Evolutionary conservation across 2,113 vertebrate genomes (phyloP).

Genomic region (Mungos mungo): DNA sequence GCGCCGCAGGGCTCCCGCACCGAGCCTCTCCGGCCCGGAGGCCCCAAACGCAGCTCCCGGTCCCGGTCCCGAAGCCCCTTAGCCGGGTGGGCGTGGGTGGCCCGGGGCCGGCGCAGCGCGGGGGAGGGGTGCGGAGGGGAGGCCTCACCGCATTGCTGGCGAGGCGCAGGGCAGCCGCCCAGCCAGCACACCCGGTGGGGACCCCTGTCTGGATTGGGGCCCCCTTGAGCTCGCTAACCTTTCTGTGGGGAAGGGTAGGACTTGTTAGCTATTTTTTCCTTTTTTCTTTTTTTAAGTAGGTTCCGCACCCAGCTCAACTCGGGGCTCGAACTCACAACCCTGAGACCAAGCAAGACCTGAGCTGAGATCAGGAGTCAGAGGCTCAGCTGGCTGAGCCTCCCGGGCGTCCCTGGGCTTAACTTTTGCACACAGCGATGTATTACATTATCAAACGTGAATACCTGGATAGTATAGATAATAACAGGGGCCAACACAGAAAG

Average conservation of each 20-base stretch:
- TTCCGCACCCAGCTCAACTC: too few relatives aligned
- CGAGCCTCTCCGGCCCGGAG: neutral
- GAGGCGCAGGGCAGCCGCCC: rapidly evolving
- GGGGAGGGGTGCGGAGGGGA: neutral
- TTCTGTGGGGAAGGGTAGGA: neutral
- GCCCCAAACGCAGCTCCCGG: neutral
- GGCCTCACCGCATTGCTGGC: neutral
- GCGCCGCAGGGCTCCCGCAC: rapidly evolving
- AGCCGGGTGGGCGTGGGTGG: neutral
- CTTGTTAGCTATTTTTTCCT: neutral
- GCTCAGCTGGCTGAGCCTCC: too few relatives aligned
- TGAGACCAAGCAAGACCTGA: too few relatives aligned
- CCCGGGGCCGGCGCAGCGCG: neutral
- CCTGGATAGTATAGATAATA: neutral
- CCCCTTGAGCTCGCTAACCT: neutral
- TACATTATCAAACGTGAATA: rapidly evolving
- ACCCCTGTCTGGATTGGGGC: neutral
- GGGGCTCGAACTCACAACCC: too few relatives aligned
- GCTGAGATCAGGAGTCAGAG: too few relatives aligned
- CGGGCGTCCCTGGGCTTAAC: neutral
- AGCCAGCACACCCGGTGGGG: neutral
- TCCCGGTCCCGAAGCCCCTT: neutral
- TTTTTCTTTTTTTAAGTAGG: too few relatives aligned
- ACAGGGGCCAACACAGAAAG: neutral
- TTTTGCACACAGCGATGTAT: rapidly evolving